A percentile compares a stretch with the other conserved stretches of the same genome.
Conservation (phyloP, 1,140 invertebrate species). For the Neodiprion fabricii region DNA sequence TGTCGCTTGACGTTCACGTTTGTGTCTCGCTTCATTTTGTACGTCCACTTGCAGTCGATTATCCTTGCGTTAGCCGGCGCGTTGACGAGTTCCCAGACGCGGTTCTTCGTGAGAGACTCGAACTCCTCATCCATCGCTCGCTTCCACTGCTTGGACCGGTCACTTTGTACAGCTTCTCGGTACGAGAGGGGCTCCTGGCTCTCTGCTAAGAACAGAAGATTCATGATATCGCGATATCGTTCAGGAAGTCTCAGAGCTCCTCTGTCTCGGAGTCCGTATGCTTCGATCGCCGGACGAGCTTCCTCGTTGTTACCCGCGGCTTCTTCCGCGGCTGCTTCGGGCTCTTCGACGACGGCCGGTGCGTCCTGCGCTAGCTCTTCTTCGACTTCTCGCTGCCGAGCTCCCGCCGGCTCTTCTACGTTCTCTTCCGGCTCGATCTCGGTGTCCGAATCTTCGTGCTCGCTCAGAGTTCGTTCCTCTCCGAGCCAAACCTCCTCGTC, state of each 20-base stretch:
- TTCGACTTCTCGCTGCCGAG: not conserved
- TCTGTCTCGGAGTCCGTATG: constrained; percentile 8
- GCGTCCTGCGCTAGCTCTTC: constrained; percentile 6
- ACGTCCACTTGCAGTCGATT: constrained; percentile 26
- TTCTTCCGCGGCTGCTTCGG: not conserved
- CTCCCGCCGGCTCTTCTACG: not conserved
- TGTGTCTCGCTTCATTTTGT: constrained; percentile 20
- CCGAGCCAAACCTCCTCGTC: constrained; percentile 8
- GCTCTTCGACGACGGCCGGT: constrained; percentile 9
- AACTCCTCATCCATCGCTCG: constrained; percentile 27
- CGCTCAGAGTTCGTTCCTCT: not conserved
- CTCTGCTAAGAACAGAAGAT: constrained; percentile 10
- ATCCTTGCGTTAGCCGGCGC: not conserved
- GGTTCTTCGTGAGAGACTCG: constrained; percentile 18
- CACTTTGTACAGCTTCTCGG: constrained; percentile 17
- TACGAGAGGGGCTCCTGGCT: constrained; percentile 17
- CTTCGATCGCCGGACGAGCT: not conserved
- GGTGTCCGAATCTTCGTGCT: not conserved
- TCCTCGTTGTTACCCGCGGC: not conserved
- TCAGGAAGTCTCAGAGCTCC: not conserved
- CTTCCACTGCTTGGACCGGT: constrained; percentile 14
- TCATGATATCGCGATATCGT: not conserved
- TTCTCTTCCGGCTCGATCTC: constrained; percentile 8
- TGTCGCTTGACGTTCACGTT: constrained; percentile 18
- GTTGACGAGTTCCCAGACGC: constrained; percentile 19